phyloP scores from a whole-genome alignment of 2,113 vertebrate species.

The Pionites leucogaster region DNA sequence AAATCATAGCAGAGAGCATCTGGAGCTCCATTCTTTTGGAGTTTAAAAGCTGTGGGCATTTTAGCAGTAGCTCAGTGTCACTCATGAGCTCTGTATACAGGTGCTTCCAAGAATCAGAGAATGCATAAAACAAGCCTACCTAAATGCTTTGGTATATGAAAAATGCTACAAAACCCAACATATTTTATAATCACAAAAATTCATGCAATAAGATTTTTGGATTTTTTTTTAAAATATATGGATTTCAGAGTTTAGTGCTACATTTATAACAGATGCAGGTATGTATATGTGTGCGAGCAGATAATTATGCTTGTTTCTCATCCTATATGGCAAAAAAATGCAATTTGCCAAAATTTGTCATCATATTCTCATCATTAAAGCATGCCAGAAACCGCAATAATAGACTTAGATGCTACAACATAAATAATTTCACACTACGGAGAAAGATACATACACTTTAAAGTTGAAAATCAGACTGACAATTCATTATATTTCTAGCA shows the following conservation, averaged over 20 bases:
- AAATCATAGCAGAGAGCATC: background rate
- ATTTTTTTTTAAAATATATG: background rate
- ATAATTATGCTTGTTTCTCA: background rate
- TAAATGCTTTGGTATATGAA: background rate
- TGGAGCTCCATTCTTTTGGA: background rate
- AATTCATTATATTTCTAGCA: background rate
- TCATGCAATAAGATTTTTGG: background rate
- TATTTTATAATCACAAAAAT: background rate
- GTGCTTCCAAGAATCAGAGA: background rate
- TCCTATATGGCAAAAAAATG: background rate
- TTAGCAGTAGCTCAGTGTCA: background rate
- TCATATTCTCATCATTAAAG: background rate
- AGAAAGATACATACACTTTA: background rate
- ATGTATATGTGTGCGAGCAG: background rate
- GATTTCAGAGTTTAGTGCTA: background rate
- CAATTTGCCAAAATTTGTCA: background rate
- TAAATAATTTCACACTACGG: background rate
- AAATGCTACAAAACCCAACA: background rate
- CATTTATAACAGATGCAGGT: background rate
- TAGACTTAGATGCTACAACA: background rate
- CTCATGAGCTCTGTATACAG: background rate
- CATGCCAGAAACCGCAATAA: background rate
- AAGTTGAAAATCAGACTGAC: background rate
- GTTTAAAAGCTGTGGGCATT: background rate
- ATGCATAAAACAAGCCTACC: background rate